phyloP scores from a whole-genome alignment of 1,140 invertebrate species.

The Brachionus sp. region DNA sequence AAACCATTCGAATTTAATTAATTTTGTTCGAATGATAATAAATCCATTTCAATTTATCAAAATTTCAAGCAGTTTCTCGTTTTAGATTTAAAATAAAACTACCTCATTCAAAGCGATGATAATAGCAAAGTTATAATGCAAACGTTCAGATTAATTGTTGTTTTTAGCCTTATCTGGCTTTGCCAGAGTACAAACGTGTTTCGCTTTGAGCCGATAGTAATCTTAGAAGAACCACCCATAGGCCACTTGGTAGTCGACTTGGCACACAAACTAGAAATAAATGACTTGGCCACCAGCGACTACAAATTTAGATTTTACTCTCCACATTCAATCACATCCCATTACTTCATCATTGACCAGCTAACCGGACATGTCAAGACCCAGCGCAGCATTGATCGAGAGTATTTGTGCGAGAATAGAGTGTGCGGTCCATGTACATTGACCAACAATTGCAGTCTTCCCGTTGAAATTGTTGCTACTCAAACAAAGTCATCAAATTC shows the following conservation, averaged over 20 bases:
- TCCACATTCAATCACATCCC: conserved; percentile 30
- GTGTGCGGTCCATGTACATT: conserved; percentile 35
- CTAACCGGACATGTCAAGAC: conserved; percentile 38
- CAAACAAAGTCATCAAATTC: neutral
- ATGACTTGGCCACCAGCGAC: conserved; percentile 34
- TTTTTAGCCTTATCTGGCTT: neutral
- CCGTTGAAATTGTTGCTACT: conserved; percentile 32
- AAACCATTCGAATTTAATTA: conserved; percentile 32
- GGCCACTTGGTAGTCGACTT: conserved; percentile 19
- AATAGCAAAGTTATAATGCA: neutral
- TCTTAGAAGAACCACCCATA: conserved; percentile 29
- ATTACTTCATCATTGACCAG: conserved; percentile 42
- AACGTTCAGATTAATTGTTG: neutral
- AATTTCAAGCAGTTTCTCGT: conserved; percentile 27
- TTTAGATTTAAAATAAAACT: neutral
- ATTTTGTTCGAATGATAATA: neutral
- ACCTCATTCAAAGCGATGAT: neutral
- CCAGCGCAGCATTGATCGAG: conserved; percentile 21
- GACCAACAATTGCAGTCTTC: conserved; percentile 38
- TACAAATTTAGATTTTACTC: conserved; percentile 45
- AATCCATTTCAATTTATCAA: conserved; percentile 16
- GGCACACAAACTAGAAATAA: conserved; percentile 21
- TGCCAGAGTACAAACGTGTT: conserved; percentile 19
- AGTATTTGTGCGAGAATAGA: conserved; percentile 41
- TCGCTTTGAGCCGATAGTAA: conserved; percentile 25